A percentile compares a stretch with the other conserved stretches of the same genome.
These are phyloP conservation scores for Papilio demoleus DNA, from an alignment of 2,888 invertebrate species.

Conservation along the genomic window DNA sequence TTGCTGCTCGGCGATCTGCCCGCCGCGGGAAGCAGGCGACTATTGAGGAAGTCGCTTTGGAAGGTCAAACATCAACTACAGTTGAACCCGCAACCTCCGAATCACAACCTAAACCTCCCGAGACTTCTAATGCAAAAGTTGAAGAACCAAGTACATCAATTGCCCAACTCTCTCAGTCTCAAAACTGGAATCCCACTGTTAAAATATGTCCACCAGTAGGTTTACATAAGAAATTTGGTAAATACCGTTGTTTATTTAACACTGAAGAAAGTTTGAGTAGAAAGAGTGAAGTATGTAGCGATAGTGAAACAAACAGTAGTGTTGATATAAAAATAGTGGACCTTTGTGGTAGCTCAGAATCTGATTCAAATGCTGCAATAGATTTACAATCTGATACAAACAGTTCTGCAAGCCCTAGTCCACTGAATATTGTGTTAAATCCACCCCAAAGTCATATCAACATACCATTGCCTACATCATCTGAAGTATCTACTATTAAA, in stretches of 20 bases:
- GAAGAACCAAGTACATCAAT: slow-evolving; percentile 43
- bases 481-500: slow-evolving; percentile 1
- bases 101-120: slow-evolving; percentile 47
- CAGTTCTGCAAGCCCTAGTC: slow-evolving; percentile 62
- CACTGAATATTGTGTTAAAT: slow-evolving; percentile 55
- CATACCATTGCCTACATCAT: slow-evolving; percentile 3
- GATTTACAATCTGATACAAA: slow-evolving; percentile 70
- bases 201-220: slow-evolving; percentile 60
- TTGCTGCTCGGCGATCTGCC: slow-evolving; percentile 65
- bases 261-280: slow-evolving; percentile 67
- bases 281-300: slow-evolving; percentile 76
- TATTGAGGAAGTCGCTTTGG: slow-evolving; percentile 50
- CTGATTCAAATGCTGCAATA: slow-evolving; percentile 75
- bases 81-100: slow-evolving; percentile 49
- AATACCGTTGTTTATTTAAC: slow-evolving; percentile 79
- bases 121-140: slow-evolving; percentile 41
- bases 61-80: slow-evolving; percentile 60
- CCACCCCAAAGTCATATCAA: slow-evolving; percentile 47
- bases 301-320: slow-evolving; percentile 80
- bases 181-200: slow-evolving; percentile 55
- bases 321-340: slow-evolving; percentile 74
- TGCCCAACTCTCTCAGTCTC: slow-evolving; percentile 49
- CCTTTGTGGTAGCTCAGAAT: slow-evolving; percentile 76
- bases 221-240: slow-evolving; percentile 83
- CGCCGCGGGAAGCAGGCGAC: slow-evolving; percentile 70